Conservation (phyloP, 30 jellyfish, hydroid and myxozoan species). For the Cassiopea andromeda region DNA sequence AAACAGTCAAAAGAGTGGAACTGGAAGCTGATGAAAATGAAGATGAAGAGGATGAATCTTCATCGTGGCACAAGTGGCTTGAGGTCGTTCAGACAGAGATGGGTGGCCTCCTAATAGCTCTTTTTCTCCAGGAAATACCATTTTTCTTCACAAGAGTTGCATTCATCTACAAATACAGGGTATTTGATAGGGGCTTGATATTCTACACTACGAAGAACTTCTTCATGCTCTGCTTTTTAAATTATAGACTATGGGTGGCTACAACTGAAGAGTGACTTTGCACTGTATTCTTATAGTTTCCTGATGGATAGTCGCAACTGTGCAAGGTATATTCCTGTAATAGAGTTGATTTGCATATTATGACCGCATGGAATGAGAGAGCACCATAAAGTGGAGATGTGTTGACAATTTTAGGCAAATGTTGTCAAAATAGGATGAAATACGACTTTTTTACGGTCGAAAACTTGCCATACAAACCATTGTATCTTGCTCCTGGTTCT, state of each 20-base stretch:
- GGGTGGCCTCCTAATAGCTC: slow-evolving; percentile 69
- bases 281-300: not conserved
- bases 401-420: no score
- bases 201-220: slow-evolving; percentile 57
- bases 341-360: no score
- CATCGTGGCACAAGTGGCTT: slow-evolving; percentile 25
- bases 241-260: slow-evolving; percentile 60
- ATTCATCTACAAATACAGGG: slow-evolving; percentile 46
- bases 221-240: slow-evolving; percentile 52
- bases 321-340: no score
- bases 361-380: no score
- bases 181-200: slow-evolving; percentile 40
- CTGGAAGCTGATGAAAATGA: not conserved
- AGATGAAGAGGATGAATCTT: slow-evolving; percentile 2
- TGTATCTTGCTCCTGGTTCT: no score
- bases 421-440: no score
- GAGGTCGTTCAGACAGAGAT: slow-evolving; percentile 71
- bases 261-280: slow-evolving; percentile 13
- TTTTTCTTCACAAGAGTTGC: slow-evolving; percentile 75
- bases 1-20: not conserved
- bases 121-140: slow-evolving; percentile 81
- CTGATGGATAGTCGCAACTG: no score
- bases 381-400: no score
- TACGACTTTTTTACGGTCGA: no score
- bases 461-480: no score